Base-by-base conservation (phyloP, 2,888 invertebrate genomes). In the Tetrapedia diversipes region DNA sequence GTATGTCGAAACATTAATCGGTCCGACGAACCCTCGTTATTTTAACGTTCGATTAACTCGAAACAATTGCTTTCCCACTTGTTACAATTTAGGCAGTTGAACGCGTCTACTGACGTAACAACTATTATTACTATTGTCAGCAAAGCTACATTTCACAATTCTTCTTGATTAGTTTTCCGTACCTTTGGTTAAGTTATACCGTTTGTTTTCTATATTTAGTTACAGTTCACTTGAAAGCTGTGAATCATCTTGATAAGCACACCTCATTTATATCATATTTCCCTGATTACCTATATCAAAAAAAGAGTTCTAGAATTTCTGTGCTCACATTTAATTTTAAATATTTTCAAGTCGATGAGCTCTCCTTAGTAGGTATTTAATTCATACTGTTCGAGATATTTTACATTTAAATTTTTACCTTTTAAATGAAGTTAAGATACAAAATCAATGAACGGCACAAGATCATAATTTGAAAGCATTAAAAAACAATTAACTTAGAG, bases 51-150 rank as follows among this genome's bases (percentile, higher is more conserved):
- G 82, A 88, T 88, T 86, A 87, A 87, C 80, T 83, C 76, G 80
- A 79, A 70, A 87, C 87, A 88, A 89, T 89, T 88, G 84, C 68
- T 70, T 78, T 82, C 72, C 82, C 84, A 87, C 85, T 88, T 86
- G 87, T 82, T 87, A 86, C 86, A 88, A 88, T 88, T 87, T 84
- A 81, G 81, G 73, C 79, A 80, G 79, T 79, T 76, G 77, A 74
- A 63, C 71, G 80, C 81, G 75, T 77, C 79, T 60, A 71, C 70
- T 87, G 86, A 87, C 82, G 86, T 81, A 86, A 87, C 67, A 68
- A 77, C 83, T 79, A 85, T 84, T 84, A 84, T 84, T 81, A 82
- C 70, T 72, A 72, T 75, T 71, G 43, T 61, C 43, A 34, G n/a
- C 73, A 69, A 77, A 75, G 68, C 47, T 29, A 4, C 6, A 11